Evolutionary conservation across 2,113 vertebrate genomes (phyloP).

Genomic region (Verasper variegatus): DNA sequence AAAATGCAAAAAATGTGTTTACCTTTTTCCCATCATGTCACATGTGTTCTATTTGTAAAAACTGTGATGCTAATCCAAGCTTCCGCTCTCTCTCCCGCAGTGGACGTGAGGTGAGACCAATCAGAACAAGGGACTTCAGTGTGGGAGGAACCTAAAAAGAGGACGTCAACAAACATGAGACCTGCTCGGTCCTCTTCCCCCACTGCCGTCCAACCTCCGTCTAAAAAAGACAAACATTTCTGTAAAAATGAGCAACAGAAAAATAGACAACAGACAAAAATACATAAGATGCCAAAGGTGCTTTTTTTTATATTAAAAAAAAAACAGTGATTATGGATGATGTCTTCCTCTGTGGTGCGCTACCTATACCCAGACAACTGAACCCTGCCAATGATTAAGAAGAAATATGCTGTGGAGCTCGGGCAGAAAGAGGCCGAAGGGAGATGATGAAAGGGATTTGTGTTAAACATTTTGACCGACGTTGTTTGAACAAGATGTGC

Average conservation of each 20-base stretch:
- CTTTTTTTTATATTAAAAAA: conserved; percentile 77
- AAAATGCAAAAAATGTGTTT: neutral
- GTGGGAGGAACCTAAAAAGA: conserved; percentile 81
- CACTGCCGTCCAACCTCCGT: conserved; percentile 56
- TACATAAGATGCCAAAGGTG: conserved; percentile 92
- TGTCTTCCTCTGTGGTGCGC: conserved; percentile 84
- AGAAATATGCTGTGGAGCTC: conserved; percentile 63
- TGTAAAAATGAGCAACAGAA: conserved; percentile 61
- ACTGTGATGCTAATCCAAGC: no score
- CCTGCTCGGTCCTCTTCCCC: conserved; percentile 53
- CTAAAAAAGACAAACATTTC: conserved; percentile 58
- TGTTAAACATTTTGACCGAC: conserved; percentile 51
- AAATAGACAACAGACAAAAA: conserved; percentile 58
- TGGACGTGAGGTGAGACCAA: conserved; percentile 97
- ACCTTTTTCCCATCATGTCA: neutral
- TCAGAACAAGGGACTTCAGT: conserved; percentile 82
- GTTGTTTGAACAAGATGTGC: conserved; percentile 49
- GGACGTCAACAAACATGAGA: conserved; percentile 43
- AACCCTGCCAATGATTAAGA: conserved; percentile 54
- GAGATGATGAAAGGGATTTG: conserved; percentile 57
- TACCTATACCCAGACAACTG: conserved; percentile 52
- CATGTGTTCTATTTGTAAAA: neutral
- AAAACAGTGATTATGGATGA: conserved; percentile 30
- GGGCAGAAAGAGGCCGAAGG: conserved; percentile 29
- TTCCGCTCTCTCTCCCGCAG: conserved; percentile 64